Evolutionary conservation across 2,888 invertebrate genomes (phyloP).

Genomic region (Amblyteles armatorius): DNA sequence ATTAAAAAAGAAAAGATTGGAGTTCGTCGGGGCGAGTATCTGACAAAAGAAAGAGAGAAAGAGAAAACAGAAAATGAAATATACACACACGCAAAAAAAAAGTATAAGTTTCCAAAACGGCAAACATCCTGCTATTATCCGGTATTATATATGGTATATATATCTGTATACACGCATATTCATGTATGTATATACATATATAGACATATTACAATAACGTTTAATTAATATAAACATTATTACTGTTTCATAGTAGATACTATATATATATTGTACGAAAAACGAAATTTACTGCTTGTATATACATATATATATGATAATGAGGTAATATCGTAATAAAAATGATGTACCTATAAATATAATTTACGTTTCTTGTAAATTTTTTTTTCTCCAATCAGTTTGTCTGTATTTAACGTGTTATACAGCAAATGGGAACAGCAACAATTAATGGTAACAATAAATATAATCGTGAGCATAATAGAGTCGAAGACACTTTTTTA

Average conservation of each 20-base stretch:
- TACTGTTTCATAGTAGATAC: conserved; percentile 74
- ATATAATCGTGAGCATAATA: conserved; percentile 12
- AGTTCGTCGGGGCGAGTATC: conserved; percentile 51
- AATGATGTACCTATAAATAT: conserved; percentile 77
- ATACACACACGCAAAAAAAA: conserved; percentile 48
- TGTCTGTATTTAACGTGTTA: conserved; percentile 29
- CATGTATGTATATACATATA: conserved; percentile 41
- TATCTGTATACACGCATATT: conserved; percentile 58
- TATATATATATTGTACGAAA: conserved; percentile 79
- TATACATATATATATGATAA: conserved; percentile 74
- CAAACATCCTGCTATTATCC: conserved; percentile 66
- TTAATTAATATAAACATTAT: conserved; percentile 66
- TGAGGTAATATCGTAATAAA: conserved; percentile 80
- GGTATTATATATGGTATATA: conserved; percentile 61
- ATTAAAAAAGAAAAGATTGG: conserved; percentile 27
- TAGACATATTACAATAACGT: conserved; percentile 59
- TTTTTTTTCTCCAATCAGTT: conserved; percentile 36
- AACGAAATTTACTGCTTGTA: conserved; percentile 81
- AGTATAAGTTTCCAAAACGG: conserved; percentile 60
- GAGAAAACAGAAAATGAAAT: conserved; percentile 41
- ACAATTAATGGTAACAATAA: conserved; percentile 21
- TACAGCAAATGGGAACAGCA: conserved; percentile 9
- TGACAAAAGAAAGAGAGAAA: conserved; percentile 30
- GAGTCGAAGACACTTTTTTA: background rate
- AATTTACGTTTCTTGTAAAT: conserved; percentile 14